These are phyloP conservation scores for Carassius gibelio DNA, from an alignment of 2,113 vertebrate species.

Conservation along the genomic window DNA sequence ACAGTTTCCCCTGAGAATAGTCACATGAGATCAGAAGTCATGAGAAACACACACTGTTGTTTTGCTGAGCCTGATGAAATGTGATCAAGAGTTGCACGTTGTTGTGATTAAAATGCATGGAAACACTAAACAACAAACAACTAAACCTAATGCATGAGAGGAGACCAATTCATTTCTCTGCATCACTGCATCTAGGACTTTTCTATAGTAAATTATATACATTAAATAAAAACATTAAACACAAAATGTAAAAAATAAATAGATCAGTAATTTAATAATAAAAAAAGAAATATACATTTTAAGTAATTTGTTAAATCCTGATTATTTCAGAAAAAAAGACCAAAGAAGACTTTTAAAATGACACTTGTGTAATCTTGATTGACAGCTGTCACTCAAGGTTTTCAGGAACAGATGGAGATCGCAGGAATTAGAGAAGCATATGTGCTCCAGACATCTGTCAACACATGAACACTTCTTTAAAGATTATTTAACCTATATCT, in stretches of 20 bases:
- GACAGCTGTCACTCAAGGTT: conserved; percentile 55
- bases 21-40: neutral
- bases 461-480: conserved; percentile 18
- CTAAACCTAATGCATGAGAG: neutral
- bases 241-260: no score
- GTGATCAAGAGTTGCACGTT: neutral
- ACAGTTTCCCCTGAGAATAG: neutral
- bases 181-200: neutral
- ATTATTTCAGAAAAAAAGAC: neutral
- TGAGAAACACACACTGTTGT: neutral
- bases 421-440: conserved; percentile 44
- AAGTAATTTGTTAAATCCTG: neutral
- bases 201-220: no score
- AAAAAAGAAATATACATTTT: no score
- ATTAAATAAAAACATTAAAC: no score
- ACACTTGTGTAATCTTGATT: conserved; percentile 40
- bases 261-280: no score
- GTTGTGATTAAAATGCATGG: conserved; percentile 17
- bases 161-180: neutral
- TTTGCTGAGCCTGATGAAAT: neutral
- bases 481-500: neutral
- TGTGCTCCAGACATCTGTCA: conserved; percentile 26
- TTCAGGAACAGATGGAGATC: conserved; percentile 65
- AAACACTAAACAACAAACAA: neutral
- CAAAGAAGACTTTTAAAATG: neutral